Base-by-base conservation (phyloP, 2,113 vertebrate genomes). In the Apistogramma diplotaenia region DNA sequence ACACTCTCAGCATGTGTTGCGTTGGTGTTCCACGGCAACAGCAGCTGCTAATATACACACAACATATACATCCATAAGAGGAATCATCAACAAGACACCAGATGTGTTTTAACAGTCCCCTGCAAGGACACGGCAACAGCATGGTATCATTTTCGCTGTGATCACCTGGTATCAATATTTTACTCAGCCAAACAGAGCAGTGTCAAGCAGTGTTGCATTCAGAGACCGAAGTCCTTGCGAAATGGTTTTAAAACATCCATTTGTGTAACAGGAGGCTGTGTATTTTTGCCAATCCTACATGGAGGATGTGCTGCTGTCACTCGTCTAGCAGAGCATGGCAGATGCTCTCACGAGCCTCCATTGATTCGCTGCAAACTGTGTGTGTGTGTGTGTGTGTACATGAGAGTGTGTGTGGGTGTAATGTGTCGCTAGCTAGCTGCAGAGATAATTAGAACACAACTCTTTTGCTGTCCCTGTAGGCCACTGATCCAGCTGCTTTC, bases 381-480 rank as follows among this genome's bases (percentile, higher is more conserved):
- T 35, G 57, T 21, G 62, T 57, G 9, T 53, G 54, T 51, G 55
- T 21, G 13, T 27, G 60, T 6, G n/a, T 19, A n/a, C 25, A 49
- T 55, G 21, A 31, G 65, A 13, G 67, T 54, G 82, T 16, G 74
- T 1, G 57, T 0, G 80, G 43, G 81, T 74, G 89, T 79, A 82
- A 86, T 82, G 85, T 87, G 91, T 89, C 18, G 83, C 92, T 73
- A 82, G 88, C 91, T 91, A 84, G 80, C 92, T 88, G 86, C 89
- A 91, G 88, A 92, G 92, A 94, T 94, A 94, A 94, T 94, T 93
- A 93, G 91, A 93, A 93, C 91, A 93, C 92, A 93, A 92, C 91
- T 93, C 88, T 91, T 92, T 90, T 79, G 82, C 89, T 67, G 91
- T 93, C 92, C 92, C 93, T 90, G 88, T 90, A 92, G 93, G 92